Conservation (phyloP, 2,888 invertebrate genomes). For the Metopia argyrocephala region DNA sequence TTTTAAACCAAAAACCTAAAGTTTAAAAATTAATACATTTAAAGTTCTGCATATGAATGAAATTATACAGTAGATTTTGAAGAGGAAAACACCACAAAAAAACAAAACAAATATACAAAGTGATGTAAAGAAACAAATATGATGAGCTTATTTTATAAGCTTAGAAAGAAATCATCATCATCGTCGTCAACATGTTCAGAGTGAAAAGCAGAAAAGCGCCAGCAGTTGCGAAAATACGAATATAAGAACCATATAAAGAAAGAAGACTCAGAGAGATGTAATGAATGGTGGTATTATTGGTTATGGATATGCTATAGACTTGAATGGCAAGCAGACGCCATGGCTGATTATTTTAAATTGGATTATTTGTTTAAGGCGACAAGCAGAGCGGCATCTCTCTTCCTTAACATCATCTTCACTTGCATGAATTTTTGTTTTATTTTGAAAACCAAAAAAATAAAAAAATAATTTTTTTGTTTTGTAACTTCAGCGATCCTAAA, state of each 20-base stretch:
- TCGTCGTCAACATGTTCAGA: not conserved
- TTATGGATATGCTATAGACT: slow-evolving; percentile 16
- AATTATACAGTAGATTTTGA: slow-evolving; percentile 31
- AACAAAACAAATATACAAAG: not conserved
- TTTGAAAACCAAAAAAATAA: no score
- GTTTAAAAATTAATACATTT: not conserved
- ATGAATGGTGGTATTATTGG: slow-evolving; percentile 20
- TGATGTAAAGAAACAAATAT: slow-evolving; percentile 15
- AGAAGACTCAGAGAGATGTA: not conserved
- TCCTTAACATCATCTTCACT: slow-evolving; percentile 43
- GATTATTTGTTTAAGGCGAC: slow-evolving; percentile 66
- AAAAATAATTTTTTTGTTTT: no score
- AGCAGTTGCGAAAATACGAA: not conserved
- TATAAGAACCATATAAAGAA: slow-evolving; percentile 23
- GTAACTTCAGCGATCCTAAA: slow-evolving; percentile 7
- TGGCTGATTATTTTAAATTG: slow-evolving; percentile 67
- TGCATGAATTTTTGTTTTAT: slow-evolving; percentile 10
- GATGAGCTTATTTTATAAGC: slow-evolving; percentile 50
- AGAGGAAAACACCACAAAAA: slow-evolving; percentile 16
- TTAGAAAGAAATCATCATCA: slow-evolving; percentile 38
- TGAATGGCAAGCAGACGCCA: slow-evolving; percentile 60
- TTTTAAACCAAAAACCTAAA: not conserved
- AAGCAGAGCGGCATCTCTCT: slow-evolving; percentile 58
- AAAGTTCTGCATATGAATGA: not conserved
- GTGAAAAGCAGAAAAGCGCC: not conserved